Base-by-base conservation (phyloP, 1,140 invertebrate species). In the Bradynema listronoti region DNA sequence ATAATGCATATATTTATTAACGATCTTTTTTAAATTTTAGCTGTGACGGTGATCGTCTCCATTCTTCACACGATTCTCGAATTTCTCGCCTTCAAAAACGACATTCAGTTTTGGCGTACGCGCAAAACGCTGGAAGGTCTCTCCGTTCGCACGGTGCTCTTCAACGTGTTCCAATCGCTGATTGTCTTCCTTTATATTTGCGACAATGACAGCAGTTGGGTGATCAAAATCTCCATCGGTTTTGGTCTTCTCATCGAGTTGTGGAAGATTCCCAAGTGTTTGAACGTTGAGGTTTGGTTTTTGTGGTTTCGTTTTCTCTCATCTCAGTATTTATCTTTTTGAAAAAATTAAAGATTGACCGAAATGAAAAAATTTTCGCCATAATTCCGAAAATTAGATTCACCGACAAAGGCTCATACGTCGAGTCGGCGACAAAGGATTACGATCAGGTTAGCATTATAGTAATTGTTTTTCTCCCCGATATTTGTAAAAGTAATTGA, bases 61-160 rank as follows among this genome's bases (percentile, higher is more conserved):
- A 84, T 98, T 32, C 81, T 98, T 2, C 95, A 99, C 80, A 95
- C 89, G 66, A 85, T 98, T 45, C 97, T 99, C 82, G 95, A 99
- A 80, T 86, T 99, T 70, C 82, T 99, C 30, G 94, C 95, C 51
- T 99, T 99, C 79, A 99, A 99, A 83, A 99, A 99, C 83, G 88
- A 99, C 81, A 98, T 99, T 75, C 94, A 99, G 81, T 99, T 99
- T 78, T 99, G 95, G 95, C 91, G 92, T 63, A 93, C 94, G 73
- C 84, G 93, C 34, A 90, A 96, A 78, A 92, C 90, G 4, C 81
- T 98, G 29, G 94, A 98, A 83, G 94, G 94, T 42, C 81, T 99
- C 5, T 97, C 92, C 0, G 93, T 98, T 7, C 85, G 93, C 61
- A 94, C 91, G 0, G 91, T 99, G n/a, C 94, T 98, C 79, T 98